These are phyloP conservation scores for Drosophila asahinai DNA, from an alignment of 1,140 invertebrate genomes.

Conservation along the genomic window DNA sequence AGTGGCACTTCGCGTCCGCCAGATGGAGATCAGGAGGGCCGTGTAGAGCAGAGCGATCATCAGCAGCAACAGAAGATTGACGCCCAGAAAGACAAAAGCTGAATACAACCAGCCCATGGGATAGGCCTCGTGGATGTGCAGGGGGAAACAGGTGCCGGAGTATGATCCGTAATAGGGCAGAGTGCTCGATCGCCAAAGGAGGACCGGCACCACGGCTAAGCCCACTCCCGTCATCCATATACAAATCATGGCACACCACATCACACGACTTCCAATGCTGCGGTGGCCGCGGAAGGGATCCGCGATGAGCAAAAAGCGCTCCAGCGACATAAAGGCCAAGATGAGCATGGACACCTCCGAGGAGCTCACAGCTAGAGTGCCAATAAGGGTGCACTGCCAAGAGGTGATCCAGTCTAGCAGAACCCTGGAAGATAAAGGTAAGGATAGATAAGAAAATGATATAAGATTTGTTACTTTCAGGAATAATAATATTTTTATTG, in stretches of 20 bases:
- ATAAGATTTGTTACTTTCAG: no score
- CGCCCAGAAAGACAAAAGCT: slow-evolving; percentile 89
- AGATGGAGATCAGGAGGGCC: slow-evolving; percentile 89
- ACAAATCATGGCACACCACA: slow-evolving; percentile 83
- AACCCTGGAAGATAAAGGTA: slow-evolving; percentile 62
- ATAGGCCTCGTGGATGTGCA: slow-evolving; percentile 90
- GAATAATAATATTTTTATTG: no score
- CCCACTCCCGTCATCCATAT: slow-evolving; percentile 89
- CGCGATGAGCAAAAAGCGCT: slow-evolving; percentile 90
- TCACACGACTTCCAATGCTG: slow-evolving; percentile 86
- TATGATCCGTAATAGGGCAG: slow-evolving; percentile 88
- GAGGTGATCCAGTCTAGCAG: slow-evolving; percentile 90
- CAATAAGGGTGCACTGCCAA: slow-evolving; percentile 88
- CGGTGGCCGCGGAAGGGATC: slow-evolving; percentile 88
- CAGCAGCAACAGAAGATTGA: slow-evolving; percentile 88
- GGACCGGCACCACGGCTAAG: slow-evolving; percentile 89
- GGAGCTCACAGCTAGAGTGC: slow-evolving; percentile 89
- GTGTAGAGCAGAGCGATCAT: slow-evolving; percentile 88
- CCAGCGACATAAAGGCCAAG: slow-evolving; percentile 91
- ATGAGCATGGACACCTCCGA: slow-evolving; percentile 92
- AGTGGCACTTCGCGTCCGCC: slow-evolving; percentile 87
- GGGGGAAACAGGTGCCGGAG: slow-evolving; percentile 89
- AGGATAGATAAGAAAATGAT: no score
- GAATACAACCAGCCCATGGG: slow-evolving; percentile 91
- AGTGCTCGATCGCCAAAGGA: slow-evolving; percentile 88